phyloP scores from a whole-genome alignment of 2,113 vertebrate genomes.

The Onychorhynchus coronatus region DNA sequence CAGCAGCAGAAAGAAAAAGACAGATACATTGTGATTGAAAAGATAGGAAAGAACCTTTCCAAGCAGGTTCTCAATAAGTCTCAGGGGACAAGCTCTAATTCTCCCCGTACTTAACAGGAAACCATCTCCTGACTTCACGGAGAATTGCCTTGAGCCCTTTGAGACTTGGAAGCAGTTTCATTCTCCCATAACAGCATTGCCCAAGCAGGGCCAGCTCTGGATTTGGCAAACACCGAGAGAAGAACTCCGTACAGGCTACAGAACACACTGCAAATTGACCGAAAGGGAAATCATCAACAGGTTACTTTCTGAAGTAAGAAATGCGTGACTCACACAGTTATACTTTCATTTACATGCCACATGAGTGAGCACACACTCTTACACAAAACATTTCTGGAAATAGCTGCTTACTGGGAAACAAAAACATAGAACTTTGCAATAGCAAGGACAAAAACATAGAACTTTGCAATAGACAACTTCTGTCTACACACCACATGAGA shows the following conservation, averaged over 20 bases:
- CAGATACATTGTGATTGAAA: background rate
- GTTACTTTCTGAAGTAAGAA: background rate
- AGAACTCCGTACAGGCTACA: background rate
- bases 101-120: background rate
- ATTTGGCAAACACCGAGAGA: background rate
- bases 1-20: background rate
- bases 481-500: no score
- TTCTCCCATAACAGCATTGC: background rate
- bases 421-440: background rate
- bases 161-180: background rate
- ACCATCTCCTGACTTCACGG: background rate
- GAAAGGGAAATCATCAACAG: background rate
- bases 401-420: background rate
- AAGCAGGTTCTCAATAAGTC: background rate
- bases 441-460: background rate
- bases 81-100: background rate
- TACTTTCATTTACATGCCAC: background rate
- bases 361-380: background rate
- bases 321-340: accelerated
- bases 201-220: background rate
- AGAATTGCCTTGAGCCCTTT: background rate
- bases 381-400: background rate
- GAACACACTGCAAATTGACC: background rate
- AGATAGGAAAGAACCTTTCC: background rate
- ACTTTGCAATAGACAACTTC: background rate